Evolutionary conservation across 2,113 vertebrate species (phyloP), one percentile per base, ranked within the genome.

Genomic region (Pica pica): DNA sequence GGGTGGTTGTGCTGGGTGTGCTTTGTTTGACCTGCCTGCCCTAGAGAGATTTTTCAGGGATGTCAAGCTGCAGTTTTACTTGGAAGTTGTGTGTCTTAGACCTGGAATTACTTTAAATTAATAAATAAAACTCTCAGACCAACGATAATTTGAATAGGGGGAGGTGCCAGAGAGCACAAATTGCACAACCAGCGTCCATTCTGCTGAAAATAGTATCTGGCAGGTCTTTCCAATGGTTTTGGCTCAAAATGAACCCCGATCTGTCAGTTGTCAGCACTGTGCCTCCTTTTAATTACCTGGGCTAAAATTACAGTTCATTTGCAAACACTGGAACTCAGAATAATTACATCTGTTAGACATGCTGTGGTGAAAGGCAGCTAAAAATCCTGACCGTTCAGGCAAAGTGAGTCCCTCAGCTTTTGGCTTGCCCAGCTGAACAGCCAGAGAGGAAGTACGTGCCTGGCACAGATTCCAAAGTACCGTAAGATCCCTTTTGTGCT

Each of bases 131-230:
- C 41, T 33, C 41, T 93, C 71, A 83, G 70, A 94, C 70, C 83
- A 88, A 57, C 0, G 1, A 53, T 85, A 82, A 53, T 93, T 87
- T 91, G 75, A 88, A 76, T 86, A 79, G 78, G 20, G 37, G 94
- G 88, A 90, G 82, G 82, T 92, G 61, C 75, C 87, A 85, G 67
- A 68, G 75, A 94, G 90, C 41, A 87, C 26, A 69, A 69, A 91
- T 94, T 83, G 75, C 57, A 83, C 87, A 95, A 88, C 78, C 71
- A 90, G 70, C 87, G 91, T 92, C 85, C 78, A 87, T 94, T 95
- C 85, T 95, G 70, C 79, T 83, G 70, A 71, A 97, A 95, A 93
- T 83, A 94, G 85, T 70, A 79, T 60, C 85, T 96, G 90, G 88
- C 82, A 73, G 61, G 42, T 90, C 37, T 52, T 90, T 96, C 49